Conservation (phyloP, 2,888 invertebrate species). For the Drosophila kanekoi region DNA sequence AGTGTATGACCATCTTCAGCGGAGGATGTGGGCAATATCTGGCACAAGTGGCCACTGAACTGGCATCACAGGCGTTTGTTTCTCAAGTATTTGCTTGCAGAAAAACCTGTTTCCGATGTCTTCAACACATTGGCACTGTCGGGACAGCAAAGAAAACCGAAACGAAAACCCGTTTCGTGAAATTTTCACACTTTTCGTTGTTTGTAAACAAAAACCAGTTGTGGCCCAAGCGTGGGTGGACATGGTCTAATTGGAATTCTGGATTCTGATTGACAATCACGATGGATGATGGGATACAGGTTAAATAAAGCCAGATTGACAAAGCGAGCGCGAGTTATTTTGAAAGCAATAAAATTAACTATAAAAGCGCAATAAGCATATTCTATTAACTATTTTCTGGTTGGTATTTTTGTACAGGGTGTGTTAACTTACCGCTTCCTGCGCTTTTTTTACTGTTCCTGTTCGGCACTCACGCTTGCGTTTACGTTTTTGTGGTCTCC, state of each 20-base stretch:
- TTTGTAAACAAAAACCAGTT: conserved; percentile 79
- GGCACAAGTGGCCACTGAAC: conserved; percentile 42
- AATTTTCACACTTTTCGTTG: conserved; percentile 61
- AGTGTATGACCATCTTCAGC: conserved; percentile 21
- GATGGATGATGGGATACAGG: neutral
- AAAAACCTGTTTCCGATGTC: conserved; percentile 56
- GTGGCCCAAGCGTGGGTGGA: conserved; percentile 37
- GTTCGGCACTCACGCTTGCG: conserved; percentile 16
- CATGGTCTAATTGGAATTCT: conserved; percentile 4
- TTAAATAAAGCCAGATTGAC: conserved; percentile 14
- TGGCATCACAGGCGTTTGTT: conserved; percentile 9
- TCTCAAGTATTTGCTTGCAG: neutral
- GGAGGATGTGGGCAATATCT: conserved; percentile 28
- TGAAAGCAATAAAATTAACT: conserved; percentile 1
- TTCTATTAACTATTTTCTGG: conserved; percentile 9
- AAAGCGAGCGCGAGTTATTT: neutral
- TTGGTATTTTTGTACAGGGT: neutral
- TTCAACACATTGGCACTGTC: conserved; percentile 9
- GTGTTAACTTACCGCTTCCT: conserved; percentile 74
- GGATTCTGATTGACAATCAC: conserved; percentile 1
- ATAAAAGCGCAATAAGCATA: neutral
- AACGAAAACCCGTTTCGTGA: conserved; percentile 42
- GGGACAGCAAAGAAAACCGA: conserved; percentile 29
- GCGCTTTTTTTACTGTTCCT: conserved; percentile 53
- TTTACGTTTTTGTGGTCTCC: conserved; percentile 6